Evolutionary conservation across 2,797 vertebrate species (phyloP).

Genomic region (Pseudocheirus occidentalis): DNA sequence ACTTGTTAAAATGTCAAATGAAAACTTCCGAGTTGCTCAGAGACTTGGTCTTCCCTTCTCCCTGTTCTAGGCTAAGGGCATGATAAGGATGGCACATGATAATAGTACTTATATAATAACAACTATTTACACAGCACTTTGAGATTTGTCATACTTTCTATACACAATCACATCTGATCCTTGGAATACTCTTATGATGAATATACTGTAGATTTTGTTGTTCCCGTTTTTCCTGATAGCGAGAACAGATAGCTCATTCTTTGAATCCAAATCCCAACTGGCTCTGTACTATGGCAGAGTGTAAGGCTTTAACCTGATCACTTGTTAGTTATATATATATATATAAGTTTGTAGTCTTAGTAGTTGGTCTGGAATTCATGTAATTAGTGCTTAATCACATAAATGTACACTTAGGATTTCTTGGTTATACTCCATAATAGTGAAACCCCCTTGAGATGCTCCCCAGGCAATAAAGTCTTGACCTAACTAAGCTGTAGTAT

Average conservation of each 20-base stretch:
- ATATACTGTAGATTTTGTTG: background rate
- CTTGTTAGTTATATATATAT: slow-evolving; percentile 53
- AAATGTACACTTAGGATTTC: background rate
- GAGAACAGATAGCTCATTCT: background rate
- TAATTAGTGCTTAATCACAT: slow-evolving; percentile 31
- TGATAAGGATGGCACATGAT: background rate
- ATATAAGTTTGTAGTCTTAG: slow-evolving; percentile 37
- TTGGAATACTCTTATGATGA: background rate
- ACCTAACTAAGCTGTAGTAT: slow-evolving; percentile 35
- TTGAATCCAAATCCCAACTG: slow-evolving; percentile 22
- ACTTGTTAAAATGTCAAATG: background rate
- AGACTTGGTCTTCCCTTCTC: background rate
- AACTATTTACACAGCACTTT: background rate
- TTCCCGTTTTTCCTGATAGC: background rate
- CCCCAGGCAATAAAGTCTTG: slow-evolving; percentile 18
- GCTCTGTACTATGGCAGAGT: background rate
- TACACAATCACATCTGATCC: background rate
- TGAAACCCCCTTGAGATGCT: slow-evolving; percentile 10
- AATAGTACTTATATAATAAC: background rate
- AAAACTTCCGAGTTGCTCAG: background rate
- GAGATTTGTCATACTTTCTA: background rate
- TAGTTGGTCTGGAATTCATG: slow-evolving; percentile 19
- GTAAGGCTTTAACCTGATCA: slow-evolving; percentile 22
- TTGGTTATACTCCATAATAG: background rate
- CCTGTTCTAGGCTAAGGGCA: background rate